Base-by-base conservation (phyloP, 2,888 invertebrate species). In the Poecilobothrus nobilitatus region DNA sequence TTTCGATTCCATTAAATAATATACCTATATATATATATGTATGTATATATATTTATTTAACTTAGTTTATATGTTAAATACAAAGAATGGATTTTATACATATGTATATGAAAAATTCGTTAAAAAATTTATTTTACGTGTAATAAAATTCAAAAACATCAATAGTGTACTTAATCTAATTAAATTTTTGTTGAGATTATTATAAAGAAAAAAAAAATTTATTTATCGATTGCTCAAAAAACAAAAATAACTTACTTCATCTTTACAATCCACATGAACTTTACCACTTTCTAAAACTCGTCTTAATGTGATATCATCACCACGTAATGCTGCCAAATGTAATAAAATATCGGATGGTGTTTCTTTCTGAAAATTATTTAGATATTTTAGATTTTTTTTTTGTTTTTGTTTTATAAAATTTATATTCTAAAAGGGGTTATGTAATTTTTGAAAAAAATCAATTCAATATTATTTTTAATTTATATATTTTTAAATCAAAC, bases 201-300 rank as follows among this genome's bases (percentile, higher is more conserved):
- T 27, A 27, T 27, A 27, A 27, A 27, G 5, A 27, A 27, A 27
- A 27, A 27, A 27, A 41, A 6, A 41, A 41, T 53, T 53, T 15
- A 12, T 53, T 53, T 53, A 12, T 53, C 7, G 9, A 12, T 41
- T 15, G 12, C 6, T 37, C 7, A 37, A 37, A 37, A 5, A 7
- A 5, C 8, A 37, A 37, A 37, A 7, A 70, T 66, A 37, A 75
- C 76, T 84, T 81, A 95, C 96, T 88, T 94, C 89, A 82, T 97
- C 96, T 79, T 90, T 90, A 76, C 94, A 95, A 84, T 96, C 96
- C 66, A 95, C 94, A 84, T 96, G 95, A 68, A 96, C 95, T 79
- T 94, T 92, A 71, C 95, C 96, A 53, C 92, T 94, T 81, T 95
- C 94, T 72, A 96, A 85, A 69, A 95, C 89, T 76, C 89, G 87